Evolutionary conservation across 2,113 vertebrate genomes (phyloP), one percentile per base, ranked within the genome.

Genomic region (Cyanocitta stelleri): DNA sequence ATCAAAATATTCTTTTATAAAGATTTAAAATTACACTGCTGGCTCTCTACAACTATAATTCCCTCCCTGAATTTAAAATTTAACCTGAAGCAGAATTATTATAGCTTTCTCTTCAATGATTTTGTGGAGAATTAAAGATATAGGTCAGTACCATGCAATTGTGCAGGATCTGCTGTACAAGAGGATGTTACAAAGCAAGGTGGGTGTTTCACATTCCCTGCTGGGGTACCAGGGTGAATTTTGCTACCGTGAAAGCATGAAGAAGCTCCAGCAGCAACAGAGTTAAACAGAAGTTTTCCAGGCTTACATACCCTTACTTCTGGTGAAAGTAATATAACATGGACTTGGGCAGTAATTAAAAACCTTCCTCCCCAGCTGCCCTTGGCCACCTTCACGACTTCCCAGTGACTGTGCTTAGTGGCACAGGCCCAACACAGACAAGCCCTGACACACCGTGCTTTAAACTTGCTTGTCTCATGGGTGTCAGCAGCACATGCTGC

Each of bases 381-480:
- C 49, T 35, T 26, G 73, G 48, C 48, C 8, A 13, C 16, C 9
- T 22, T 9, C 2, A 1, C 51, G 56, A 6, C 52, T 74, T 33
- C 26, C 41, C 59, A 24, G 76, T 12, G 49, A 3, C 26, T 8
- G 48, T 63, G 44, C 33, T n/a, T 2, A 26, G 58, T 1, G 16
- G 30, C 35, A 7, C 0, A 2, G 13, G 63, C 15, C 7, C 59
- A 20, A 6, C 29, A 48, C 17, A 59, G 62, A 17, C 6, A 4
- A 37, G 56, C 33, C 18, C n/a, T 62, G 41, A 17, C 27, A 23
- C 0, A 0, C 37, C 6, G 26, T 10, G 54, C 58, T 62, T 19
- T 46, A 13, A 21, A 29, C 37, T 15, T 24, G 49, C 68, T 61
- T 7, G 19, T 46, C 51, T 64, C 33, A 10, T 24, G 8, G 69